A percentile compares a stretch with the other conserved stretches of the same genome.
These are phyloP conservation scores for Helostoma temminkii DNA, from an alignment of 2,797 vertebrate genomes.

Conservation along the genomic window DNA sequence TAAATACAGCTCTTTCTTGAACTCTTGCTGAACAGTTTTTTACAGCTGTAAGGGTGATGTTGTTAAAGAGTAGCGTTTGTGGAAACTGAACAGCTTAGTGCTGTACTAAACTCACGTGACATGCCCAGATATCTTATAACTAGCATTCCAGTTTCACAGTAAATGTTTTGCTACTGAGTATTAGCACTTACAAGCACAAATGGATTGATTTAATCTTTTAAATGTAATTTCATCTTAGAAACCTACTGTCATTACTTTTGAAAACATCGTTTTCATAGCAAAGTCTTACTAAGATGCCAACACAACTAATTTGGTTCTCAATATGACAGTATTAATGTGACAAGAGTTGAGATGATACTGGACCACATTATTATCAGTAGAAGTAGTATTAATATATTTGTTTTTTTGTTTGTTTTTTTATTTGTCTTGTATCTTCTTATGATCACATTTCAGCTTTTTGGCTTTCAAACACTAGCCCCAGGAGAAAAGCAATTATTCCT, in stretches of 20 bases:
- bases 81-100: slow-evolving; percentile 14
- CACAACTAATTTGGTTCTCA: slow-evolving; percentile 5
- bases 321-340: slow-evolving; percentile 6
- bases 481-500: slow-evolving; percentile 76
- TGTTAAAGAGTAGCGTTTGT: slow-evolving; percentile 12
- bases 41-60: not conserved
- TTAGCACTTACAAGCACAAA: slow-evolving; percentile 9
- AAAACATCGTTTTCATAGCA: slow-evolving; percentile 1
- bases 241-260: not conserved
- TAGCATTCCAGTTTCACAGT: slow-evolving; percentile 5
- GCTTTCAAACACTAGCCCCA: slow-evolving; percentile 54
- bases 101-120: not conserved
- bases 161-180: not conserved
- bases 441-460: slow-evolving; percentile 56
- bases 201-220: not conserved
- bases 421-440: slow-evolving; percentile 51
- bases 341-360: slow-evolving; percentile 28
- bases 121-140: slow-evolving; percentile 2
- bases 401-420: slow-evolving; percentile 51
- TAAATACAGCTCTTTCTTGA: not conserved
- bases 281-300: not conserved
- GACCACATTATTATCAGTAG: slow-evolving; percentile 46
- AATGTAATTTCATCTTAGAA: not conserved
- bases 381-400: not conserved
- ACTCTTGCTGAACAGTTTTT: slow-evolving; percentile 24